Evolutionary conservation across 1,140 invertebrate species (phyloP), one percentile per base, ranked within the genome.

Genomic region (Zophobas atratus): DNA sequence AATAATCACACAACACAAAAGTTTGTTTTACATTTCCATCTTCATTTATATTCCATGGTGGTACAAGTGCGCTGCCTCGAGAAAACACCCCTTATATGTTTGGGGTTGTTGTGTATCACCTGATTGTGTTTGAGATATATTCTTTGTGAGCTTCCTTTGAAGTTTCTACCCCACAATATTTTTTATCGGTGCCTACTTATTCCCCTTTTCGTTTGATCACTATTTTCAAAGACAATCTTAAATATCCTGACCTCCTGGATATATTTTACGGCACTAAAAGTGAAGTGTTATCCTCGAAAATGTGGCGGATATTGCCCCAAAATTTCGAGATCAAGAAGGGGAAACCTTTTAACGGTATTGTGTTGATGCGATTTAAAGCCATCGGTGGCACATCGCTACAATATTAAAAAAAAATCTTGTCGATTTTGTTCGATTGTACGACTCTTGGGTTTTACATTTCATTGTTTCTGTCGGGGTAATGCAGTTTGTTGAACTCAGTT

Each of bases 121-220:
- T 67, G 60, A 67, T 67, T 67, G 60, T 39, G 43, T 67, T 43
- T 67, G 60, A 67, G 60, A 67, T 67, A 67, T 67, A 39, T 67
- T 67, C 60, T 67, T 67, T 67, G 60, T 67, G 33, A 33, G 20
- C 60, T 36, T 32, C 43, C 36, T 39, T 67, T 67, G 41, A 39
- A 67, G 43, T 38, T 67, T 67, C 8, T 43, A 8, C 60, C 60
- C 39, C 39, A 41, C 60, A 67, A 67, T 39, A 67, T 67, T 67
- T 67, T 63, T 67, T 67, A 67, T 67, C 60, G 20, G 3, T 43
- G 39, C 39, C 60, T 67, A 67, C 39, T 67, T 67, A 67, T 67
- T 43, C 39, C 1, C 39, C 39, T n/a, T 43, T 46, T 67, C 60
- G 41, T 67, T 67, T 67, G 60, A 67, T 46, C 60, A 67, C 38